Evolutionary conservation across 2,113 vertebrate species (phyloP), one percentile per base, ranked within the genome.

Genomic region (Bolborhynchus lineola): DNA sequence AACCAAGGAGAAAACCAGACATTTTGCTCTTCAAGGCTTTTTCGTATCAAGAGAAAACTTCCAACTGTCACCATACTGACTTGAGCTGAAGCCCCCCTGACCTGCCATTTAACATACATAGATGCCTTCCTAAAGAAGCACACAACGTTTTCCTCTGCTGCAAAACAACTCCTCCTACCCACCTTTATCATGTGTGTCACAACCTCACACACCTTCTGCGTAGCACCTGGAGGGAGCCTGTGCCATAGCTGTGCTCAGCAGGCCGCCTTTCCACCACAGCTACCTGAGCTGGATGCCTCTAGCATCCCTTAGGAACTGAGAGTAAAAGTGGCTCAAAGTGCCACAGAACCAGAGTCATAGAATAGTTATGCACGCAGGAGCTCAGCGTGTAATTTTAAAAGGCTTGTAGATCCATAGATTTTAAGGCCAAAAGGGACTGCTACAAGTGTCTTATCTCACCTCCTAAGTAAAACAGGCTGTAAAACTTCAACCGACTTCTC

Each of bases 21-120:
- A 1, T 39, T 33, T 18, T 63, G 31, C 29, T 87, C 35, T 79
- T 68, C 0, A 0, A 55, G 11, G 31, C 14, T 74, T 37, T 88
- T 86, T 46, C 5, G 7, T 4, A 18, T 3, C 7, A 71, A 49
- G 11, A 53, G 21, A 86, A 81, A 92, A 72, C n/a, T 50, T 16
- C 4, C 1, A 60, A 76, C 13, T 24, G 21, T 7, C 1, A 1
- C 19, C 3, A 0, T 13, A 24, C 39, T 55, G 13, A 52, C 5
- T 7, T 46, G 20, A 77, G 23, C 9, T n/a, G 53, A 76, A 82
- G n/a, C 14, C n/a, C 23, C 23, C 29, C 60, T 77, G 53, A 65
- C 46, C 37, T 79, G 25, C 9, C 23, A 33, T 33, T 72, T 88
- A 77, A 50, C 4, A 75, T 8, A 46, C 1, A 18, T 3, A 33